Evolutionary conservation across 2,888 invertebrate species (phyloP).

Genomic region (Hyposoter dolosus): DNA sequence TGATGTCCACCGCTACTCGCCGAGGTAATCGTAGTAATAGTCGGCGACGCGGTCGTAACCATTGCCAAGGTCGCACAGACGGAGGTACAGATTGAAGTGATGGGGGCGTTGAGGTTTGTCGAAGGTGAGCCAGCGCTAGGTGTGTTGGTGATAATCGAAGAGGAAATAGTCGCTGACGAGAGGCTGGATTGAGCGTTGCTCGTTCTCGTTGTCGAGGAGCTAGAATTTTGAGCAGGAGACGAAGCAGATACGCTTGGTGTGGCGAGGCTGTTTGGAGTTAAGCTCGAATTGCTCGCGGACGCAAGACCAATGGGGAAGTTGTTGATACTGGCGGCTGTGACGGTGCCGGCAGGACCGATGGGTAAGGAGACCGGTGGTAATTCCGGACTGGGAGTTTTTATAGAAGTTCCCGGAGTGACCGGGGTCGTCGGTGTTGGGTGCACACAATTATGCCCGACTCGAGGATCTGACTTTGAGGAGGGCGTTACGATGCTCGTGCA

Average conservation of each 20-base stretch:
- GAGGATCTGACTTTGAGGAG: conserved; percentile 77
- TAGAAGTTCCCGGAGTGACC: conserved; percentile 78
- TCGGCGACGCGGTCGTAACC: conserved; percentile 71
- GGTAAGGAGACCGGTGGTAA: conserved; percentile 81
- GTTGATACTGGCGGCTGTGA: conserved; percentile 73
- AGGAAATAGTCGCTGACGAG: conserved; percentile 36
- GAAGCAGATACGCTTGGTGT: background rate
- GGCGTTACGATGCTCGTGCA: conserved; percentile 66
- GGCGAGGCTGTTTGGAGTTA: conserved; percentile 14
- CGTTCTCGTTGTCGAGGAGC: conserved; percentile 57
- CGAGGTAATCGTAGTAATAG: conserved; percentile 75
- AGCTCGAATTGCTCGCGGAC: conserved; percentile 70
- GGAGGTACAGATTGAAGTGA: conserved; percentile 76
- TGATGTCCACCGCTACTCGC: conserved; percentile 30
- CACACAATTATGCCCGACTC: conserved; percentile 78
- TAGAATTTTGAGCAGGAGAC: conserved; percentile 35
- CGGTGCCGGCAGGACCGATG: conserved; percentile 74
- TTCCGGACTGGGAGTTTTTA: conserved; percentile 79
- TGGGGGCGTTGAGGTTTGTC: conserved; percentile 71
- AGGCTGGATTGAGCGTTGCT: conserved; percentile 14
- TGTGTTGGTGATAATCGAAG: conserved; percentile 28
- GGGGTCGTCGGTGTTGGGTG: conserved; percentile 82
- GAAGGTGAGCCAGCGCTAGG: conserved; percentile 68
- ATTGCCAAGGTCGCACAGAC: conserved; percentile 69
- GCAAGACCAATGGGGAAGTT: conserved; percentile 69